Percentiles rank a stretch among this genome's conserved stretches.
phyloP scores from a whole-genome alignment of 2,797 vertebrate genomes.

The Gobionotothen gibberifrons region DNA sequence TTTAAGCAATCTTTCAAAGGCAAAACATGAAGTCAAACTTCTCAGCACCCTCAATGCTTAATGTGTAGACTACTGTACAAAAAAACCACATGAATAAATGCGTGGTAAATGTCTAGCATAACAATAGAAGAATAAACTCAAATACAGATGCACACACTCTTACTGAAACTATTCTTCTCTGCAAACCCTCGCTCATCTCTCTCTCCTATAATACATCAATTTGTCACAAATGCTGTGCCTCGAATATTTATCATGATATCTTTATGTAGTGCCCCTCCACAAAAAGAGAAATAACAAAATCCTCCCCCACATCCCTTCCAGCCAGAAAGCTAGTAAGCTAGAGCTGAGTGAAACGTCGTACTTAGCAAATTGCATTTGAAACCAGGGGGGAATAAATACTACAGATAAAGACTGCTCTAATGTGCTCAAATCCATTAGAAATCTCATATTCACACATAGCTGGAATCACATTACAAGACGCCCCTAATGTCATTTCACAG shows the following conservation, averaged over 20 bases:
- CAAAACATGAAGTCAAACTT: neutral
- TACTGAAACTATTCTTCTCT: conserved; percentile 30
- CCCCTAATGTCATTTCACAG: conserved; percentile 85
- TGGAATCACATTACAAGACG: conserved; percentile 86
- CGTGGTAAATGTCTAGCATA: neutral
- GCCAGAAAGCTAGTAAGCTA: conserved; percentile 64
- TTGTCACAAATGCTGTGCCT: conserved; percentile 58
- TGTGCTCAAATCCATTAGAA: conserved; percentile 88
- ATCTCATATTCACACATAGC: conserved; percentile 88
- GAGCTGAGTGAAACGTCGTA: conserved; percentile 77
- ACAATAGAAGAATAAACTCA: conserved; percentile 7
- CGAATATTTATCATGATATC: conserved; percentile 63
- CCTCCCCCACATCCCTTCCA: conserved; percentile 63
- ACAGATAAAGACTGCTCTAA: conserved; percentile 86
- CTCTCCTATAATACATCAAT: conserved; percentile 64
- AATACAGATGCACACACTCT: neutral
- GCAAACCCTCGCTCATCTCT: conserved; percentile 41
- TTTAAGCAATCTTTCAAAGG: neutral
- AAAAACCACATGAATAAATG: neutral
- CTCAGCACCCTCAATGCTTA: neutral
- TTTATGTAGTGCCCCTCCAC: conserved; percentile 46
- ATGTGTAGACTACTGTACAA: neutral
- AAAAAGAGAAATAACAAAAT: conserved; percentile 63
- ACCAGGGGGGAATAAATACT: conserved; percentile 86
- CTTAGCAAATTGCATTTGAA: conserved; percentile 87